phyloP scores from a whole-genome alignment of 2,113 vertebrate genomes.

The Pitta sordida region DNA sequence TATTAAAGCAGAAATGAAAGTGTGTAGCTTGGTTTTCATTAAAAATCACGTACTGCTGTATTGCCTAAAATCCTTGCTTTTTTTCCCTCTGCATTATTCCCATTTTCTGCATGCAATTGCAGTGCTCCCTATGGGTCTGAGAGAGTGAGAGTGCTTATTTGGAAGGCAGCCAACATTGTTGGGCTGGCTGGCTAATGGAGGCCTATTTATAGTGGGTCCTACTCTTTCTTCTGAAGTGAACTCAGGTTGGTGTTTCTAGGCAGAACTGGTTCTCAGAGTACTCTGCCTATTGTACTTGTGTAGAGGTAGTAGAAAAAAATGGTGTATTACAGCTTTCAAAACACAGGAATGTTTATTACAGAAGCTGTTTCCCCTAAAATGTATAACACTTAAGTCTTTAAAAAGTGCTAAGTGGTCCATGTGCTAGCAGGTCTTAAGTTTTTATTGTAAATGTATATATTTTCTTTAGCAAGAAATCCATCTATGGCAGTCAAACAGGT shows the following conservation, averaged over 20 bases:
- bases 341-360: background rate
- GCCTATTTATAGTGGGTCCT: background rate
- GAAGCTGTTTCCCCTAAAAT: background rate
- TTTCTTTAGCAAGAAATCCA: background rate
- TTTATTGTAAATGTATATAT: background rate
- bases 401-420: background rate
- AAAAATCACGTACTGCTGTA: background rate
- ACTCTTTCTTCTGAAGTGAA: background rate
- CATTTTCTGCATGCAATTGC: background rate
- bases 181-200: background rate
- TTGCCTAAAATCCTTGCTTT: background rate
- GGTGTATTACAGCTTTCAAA: background rate
- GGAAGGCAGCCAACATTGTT: slow-evolving; percentile 8
- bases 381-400: background rate
- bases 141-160: slow-evolving; percentile 16
- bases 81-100: background rate
- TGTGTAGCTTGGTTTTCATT: slow-evolving; percentile 5
- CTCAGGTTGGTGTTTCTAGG: background rate
- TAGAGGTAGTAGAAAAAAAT: background rate
- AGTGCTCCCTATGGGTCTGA: background rate
- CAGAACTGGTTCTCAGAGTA: background rate
- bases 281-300: background rate
- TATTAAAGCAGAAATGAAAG: background rate
- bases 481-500: background rate
- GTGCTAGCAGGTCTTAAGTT: background rate